These are phyloP conservation scores for Oryzias javanicus DNA, from an alignment of 2,113 vertebrate genomes.

Conservation along the genomic window DNA sequence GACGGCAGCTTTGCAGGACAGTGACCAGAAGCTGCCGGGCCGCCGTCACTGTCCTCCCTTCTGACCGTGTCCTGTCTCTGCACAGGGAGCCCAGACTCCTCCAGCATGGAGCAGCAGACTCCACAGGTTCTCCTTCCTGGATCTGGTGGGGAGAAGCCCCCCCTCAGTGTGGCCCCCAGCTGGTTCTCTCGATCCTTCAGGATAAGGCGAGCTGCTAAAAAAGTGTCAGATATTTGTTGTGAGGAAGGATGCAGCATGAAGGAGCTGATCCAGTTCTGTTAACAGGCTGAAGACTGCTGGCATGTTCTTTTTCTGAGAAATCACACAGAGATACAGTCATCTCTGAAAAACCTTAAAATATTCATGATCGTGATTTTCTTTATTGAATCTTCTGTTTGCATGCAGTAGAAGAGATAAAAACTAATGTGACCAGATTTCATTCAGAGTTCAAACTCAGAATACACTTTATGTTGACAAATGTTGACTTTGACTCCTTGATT, in stretches of 20 bases:
- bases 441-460: no score
- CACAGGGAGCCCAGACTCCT: slow-evolving; percentile 27
- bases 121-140: slow-evolving; percentile 9
- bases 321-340: no score
- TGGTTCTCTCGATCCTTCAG: slow-evolving; percentile 45
- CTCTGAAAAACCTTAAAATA: no score
- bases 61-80: neutral
- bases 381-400: no score
- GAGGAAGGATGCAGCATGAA: slow-evolving; percentile 76
- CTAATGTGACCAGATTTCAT: no score
- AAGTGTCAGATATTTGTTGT: slow-evolving; percentile 77
- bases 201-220: slow-evolving; percentile 42
- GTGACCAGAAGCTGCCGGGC: no score
- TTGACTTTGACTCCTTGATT: no score
- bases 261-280: slow-evolving; percentile 78
- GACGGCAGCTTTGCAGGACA: no score
- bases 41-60: neutral
- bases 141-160: neutral
- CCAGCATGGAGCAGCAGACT: slow-evolving; percentile 9
- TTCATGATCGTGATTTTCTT: no score
- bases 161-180: slow-evolving; percentile 22
- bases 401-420: no score
- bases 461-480: no score
- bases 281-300: neutral
- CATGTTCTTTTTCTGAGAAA: no score